These are phyloP conservation scores for Drosophila multiciliata DNA, from an alignment of 2,888 invertebrate genomes.

Conservation along the genomic window DNA sequence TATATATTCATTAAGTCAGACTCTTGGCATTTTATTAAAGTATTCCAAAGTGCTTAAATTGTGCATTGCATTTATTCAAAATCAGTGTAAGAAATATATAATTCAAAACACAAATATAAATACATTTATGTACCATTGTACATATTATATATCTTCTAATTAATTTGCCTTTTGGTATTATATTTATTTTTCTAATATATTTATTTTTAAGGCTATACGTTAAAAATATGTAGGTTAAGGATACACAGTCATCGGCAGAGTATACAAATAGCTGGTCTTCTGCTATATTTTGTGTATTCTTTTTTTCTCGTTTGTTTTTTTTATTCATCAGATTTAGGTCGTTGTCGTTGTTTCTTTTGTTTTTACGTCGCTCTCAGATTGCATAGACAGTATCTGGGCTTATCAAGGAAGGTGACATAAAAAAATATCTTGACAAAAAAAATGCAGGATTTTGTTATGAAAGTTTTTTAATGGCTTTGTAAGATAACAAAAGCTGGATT, in stretches of 20 bases:
- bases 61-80: not conserved
- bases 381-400: conserved; percentile 16
- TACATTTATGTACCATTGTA: not conserved
- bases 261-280: conserved; percentile 15
- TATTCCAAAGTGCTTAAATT: not conserved
- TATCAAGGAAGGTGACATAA: conserved; percentile 39
- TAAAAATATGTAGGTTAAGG: not conserved
- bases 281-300: not conserved
- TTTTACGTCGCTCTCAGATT: conserved; percentile 49
- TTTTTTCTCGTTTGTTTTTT: not conserved
- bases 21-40: not conserved
- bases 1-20: not conserved
- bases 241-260: conserved; percentile 10
- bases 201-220: not conserved
- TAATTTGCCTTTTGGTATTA: not conserved
- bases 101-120: not conserved
- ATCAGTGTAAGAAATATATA: not conserved
- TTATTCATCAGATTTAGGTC: conserved; percentile 46
- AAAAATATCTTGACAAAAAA: conserved; percentile 8
- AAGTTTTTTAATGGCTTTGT: conserved; percentile 2
- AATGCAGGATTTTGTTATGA: conserved; percentile 24
- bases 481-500: conserved; percentile 19
- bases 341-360: conserved; percentile 48
- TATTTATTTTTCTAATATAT: not conserved
- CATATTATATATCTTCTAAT: not conserved